Evolutionary conservation across 1,140 invertebrate genomes (phyloP), one percentile per base, ranked within the genome.

Genomic region (Drosophila leontia): DNA sequence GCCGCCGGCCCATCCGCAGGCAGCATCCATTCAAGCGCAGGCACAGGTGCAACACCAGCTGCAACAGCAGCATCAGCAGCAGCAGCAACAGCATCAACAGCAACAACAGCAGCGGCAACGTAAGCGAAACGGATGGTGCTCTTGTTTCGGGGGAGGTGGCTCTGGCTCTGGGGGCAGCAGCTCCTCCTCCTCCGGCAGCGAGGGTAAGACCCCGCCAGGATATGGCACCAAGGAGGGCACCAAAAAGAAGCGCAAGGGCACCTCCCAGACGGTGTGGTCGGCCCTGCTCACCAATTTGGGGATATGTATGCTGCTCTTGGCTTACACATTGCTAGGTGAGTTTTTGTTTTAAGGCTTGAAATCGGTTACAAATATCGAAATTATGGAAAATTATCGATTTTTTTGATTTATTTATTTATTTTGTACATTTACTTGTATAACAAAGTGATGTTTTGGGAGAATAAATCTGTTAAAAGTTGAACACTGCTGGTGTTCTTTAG

Each of bases 211-310:
- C 12, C 85, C 85, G 32, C 84, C 83, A 7, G 70, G 75, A 57
- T 90, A 88, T 45, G 35, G 53, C 35, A 7, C 53, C 77, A 80
- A 92, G 19, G 81, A 74, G 19, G 13, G 35, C 12, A n/a, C 13
- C 62, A 93, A 84, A 59, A 93, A 86, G 56, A 91, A 84, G n/a
- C 78, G 91, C 44, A 91, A 92, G 51, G 81, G 77, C 47, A 82
- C 80, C 35, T 53, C 80, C 2, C 87, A 90, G 60, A 92, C 91
- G 7, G 80, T 92, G n/a, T 92, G 92, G 91, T 91, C 96, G 13
- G 96, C 96, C 13, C 94, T 97, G 62, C 94, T 97, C 71, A 98
- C 97, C 8, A 98, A 98, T 92, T 93, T 98, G 29, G 97, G 97
- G 1, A 97, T 99, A 48, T 98, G 97, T 91, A 95, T 95, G 39